These are phyloP conservation scores for Tipula unca DNA, from an alignment of 2,888 invertebrate genomes.

Conservation along the genomic window DNA sequence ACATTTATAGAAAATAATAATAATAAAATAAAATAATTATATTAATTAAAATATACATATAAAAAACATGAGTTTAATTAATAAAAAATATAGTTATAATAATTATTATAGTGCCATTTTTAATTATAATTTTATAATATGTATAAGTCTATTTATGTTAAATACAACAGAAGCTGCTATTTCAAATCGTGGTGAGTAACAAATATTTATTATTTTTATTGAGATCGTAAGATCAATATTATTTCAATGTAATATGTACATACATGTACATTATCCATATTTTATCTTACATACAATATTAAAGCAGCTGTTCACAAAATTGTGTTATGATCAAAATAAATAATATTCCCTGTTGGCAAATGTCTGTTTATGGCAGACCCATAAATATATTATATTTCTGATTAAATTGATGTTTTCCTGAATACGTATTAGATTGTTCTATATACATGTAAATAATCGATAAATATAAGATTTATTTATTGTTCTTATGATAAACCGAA, in stretches of 20 bases:
- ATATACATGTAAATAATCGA: too few species aligned
- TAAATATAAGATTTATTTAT: not conserved
- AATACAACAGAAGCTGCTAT: constrained; percentile 8
- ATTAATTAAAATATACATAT: not conserved
- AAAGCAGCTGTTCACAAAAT: too few species aligned
- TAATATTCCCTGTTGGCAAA: too few species aligned
- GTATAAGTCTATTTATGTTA: not conserved
- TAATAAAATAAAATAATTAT: not conserved
- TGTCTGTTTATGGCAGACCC: too few species aligned
- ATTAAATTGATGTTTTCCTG: too few species aligned
- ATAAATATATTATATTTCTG: too few species aligned
- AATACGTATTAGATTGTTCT: too few species aligned
- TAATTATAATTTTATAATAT: not conserved
- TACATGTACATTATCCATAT: too few species aligned
- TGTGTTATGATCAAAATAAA: too few species aligned
- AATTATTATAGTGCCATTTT: not conserved
- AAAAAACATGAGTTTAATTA: constrained; percentile 16
- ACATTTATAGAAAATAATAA: not conserved
- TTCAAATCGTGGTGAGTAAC: constrained; percentile 15
- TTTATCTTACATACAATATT: too few species aligned
- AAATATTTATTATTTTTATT: not conserved
- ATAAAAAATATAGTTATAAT: not conserved
- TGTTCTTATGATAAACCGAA: not conserved
- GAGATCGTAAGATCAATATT: too few species aligned
- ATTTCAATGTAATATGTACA: too few species aligned